Evolutionary conservation across 2,888 invertebrate genomes (phyloP), one percentile per base, ranked within the genome.

Genomic region (Drosophila picticornis): DNA sequence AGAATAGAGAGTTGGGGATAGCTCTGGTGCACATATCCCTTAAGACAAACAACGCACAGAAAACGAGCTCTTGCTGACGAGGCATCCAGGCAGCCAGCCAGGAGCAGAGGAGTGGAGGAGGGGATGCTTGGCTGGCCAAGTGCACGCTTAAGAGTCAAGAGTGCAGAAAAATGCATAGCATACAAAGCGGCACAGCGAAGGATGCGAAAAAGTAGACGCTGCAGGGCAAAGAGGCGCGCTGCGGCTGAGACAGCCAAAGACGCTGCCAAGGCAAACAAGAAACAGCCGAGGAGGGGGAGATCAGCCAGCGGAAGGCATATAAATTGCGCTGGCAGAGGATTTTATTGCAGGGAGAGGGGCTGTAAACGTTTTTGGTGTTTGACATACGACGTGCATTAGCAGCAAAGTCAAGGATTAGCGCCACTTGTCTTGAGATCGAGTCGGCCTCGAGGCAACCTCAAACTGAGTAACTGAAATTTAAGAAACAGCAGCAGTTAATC

Each of bases 341-440:
- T 4, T 22, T 27, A 22, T 19, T 27, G 43, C 31, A 9, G 46
- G 22, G 16, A 72, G 72, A 46, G 60, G 43, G 40, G 40, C 34
- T 66, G 77, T 88, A 84, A 88, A 81, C 84, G 88, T 88, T 87
- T 88, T 87, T 82, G 88, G 88, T 87, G 87, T 87, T 87, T 87
- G 87, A 87, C 87, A 87, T 87, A 87, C 88, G 87, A 88, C 87
- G 87, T 87, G 87, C 87, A 87, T 87, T 88, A 87, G 87, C 87
- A 88, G 88, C 88, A 87, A 87, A 87, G 88, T 87, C 87, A 87
- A 87, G 87, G 87, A 87, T 87, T 87, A 87, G 84, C 87, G 86
- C 86, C 88, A 88, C 88, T 87, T 84, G 87, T 82, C 83, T 78
- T 87, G 67, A 83, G 88, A 86, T 84, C 71, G 13, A 71, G 38